These are phyloP conservation scores for Ephydatia muelleri DNA, from an alignment of 37 sponge, comb jelly and placozoan species.

Conservation along the genomic window DNA sequence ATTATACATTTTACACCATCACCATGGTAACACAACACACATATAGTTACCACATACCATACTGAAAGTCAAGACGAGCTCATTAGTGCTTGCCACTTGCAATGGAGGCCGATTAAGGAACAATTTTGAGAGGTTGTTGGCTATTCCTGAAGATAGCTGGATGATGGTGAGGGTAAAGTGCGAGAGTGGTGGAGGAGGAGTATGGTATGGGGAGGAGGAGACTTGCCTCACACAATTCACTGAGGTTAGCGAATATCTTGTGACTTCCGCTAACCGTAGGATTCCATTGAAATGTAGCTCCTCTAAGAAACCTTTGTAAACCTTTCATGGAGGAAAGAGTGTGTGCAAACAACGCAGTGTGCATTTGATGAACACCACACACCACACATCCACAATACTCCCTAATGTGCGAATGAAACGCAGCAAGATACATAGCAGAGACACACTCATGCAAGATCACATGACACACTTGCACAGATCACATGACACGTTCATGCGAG, in stretches of 20 bases:
- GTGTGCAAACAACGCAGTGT: too few species aligned
- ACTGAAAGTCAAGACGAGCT: conserved; percentile 46
- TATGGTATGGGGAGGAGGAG: background rate
- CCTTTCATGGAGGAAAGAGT: too few species aligned
- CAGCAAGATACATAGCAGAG: conserved; percentile 2
- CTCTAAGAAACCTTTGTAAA: conserved; percentile 53
- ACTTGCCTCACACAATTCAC: conserved; percentile 48
- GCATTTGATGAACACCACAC: background rate
- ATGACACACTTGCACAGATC: too few species aligned
- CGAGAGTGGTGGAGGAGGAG: background rate
- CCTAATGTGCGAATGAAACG: too few species aligned
- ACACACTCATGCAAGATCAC: conserved; percentile 6
- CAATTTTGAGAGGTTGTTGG: conserved; percentile 37
- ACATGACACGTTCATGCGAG: background rate
- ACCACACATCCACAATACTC: background rate
- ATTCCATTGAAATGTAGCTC: conserved; percentile 51
- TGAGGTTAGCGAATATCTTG: conserved; percentile 59
- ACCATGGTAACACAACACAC: too few species aligned
- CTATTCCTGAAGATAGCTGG: conserved; percentile 35
- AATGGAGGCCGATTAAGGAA: conserved; percentile 24
- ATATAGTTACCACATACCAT: conserved; percentile 42
- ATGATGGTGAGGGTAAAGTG: background rate
- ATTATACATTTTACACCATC: background rate
- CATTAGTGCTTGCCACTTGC: conserved; percentile 23
- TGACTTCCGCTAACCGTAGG: conserved; percentile 38